Evolutionary conservation across 2,888 invertebrate species (phyloP), one percentile per base, ranked within the genome.

Genomic region (Pseudococcus viburni): DNA sequence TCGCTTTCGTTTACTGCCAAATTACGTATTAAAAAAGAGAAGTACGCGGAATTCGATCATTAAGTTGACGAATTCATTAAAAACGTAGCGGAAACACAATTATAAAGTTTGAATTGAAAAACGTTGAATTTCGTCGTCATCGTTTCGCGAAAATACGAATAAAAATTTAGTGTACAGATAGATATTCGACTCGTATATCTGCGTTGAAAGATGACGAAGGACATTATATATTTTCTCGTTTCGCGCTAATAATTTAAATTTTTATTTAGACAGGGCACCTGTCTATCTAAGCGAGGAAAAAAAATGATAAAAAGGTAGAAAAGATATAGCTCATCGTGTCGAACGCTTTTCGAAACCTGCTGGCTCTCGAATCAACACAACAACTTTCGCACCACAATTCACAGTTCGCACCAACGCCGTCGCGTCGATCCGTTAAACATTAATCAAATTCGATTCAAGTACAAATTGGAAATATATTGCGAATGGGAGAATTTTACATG

Each of bases 401-500:
- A 42, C 42, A 8, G 42, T 42, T 42, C 42, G 42, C 42, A 7
- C 33, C 80, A 42, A 19, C 7, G 51, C 59, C 59, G n/a, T 42
- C 42, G 42, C 42, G 17, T 19, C 59, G 59, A 77, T 77, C 77
- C 19, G 80, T 83, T 83, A 83, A 83, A 46, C 46, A 83, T 83
- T 83, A 83, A 83, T 83, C 80, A 83, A 83, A 46, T 83, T 83
- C 80, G 80, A 83, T 83, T 83, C 80, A 46, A 46, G 80, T 83
- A 83, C 80, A 83, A 83, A 83, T 83, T 83, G 80, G 80, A 83
- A 46, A 83, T 83, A 83, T 46, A 83, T 83, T 83, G 80, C 80
- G 39, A 19, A 83, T 46, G 39, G 80, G 80, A 46, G 46, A 83
- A 83, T 46, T 83, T 83, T 83, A 83, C 80, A 83, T 46, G 80